Conservation (phyloP, 1,140 invertebrate genomes). For the Heterodera carotae region DNA sequence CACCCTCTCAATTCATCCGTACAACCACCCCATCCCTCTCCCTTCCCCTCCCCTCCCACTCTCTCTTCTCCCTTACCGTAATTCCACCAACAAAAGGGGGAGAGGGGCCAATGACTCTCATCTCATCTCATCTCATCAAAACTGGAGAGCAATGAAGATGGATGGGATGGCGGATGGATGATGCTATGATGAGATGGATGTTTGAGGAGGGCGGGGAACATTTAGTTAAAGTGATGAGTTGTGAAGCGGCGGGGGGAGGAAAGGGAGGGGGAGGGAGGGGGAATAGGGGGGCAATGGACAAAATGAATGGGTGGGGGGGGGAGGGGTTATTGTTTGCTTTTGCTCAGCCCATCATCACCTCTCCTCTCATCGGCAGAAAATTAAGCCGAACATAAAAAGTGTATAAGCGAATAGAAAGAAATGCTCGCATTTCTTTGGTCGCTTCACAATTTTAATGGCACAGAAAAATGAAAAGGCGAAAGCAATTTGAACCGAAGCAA, state of each 20-base stretch:
- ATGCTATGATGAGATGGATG: background rate
- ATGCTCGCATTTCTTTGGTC: background rate
- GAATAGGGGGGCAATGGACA: too few relatives aligned
- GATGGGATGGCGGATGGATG: background rate
- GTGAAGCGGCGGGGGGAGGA: background rate
- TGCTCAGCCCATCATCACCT: background rate
- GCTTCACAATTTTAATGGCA: background rate
- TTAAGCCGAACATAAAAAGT: background rate
- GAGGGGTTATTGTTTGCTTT: background rate
- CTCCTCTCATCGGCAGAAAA: background rate
- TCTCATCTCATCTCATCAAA: constrained; percentile 5
- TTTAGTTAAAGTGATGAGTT: background rate
- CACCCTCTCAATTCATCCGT: background rate
- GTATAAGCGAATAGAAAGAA: background rate
- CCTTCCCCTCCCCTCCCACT: background rate
- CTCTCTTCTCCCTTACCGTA: background rate
- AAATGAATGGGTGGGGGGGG: too few relatives aligned
- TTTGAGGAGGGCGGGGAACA: background rate
- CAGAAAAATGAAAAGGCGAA: background rate
- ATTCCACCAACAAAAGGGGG: background rate
- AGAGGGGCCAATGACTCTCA: background rate
- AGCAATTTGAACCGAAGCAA: background rate
- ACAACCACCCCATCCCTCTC: background rate
- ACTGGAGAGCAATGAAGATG: constrained; percentile 3
- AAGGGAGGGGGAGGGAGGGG: too few relatives aligned